Conservation (phyloP, 2,888 invertebrate genomes). For the Villa cingulata region DNA sequence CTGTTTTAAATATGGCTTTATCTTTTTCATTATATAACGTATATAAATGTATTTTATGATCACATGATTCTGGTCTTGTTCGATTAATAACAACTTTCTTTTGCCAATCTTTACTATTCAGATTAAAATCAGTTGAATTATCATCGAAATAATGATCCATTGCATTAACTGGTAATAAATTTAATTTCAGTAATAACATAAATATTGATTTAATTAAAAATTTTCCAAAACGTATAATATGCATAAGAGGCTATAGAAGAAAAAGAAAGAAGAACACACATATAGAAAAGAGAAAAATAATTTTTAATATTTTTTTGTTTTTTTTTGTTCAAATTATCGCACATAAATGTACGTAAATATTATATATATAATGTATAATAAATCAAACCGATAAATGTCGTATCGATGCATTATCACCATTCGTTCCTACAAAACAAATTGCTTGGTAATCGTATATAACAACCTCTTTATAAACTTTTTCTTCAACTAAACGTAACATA, state of each 20-base stretch:
- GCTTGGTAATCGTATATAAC: conserved; percentile 79
- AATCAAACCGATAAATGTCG: conserved; percentile 44
- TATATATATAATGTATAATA: background rate
- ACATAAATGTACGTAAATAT: background rate
- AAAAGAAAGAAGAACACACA: conserved; percentile 12
- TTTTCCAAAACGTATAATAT: conserved; percentile 41
- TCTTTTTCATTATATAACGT: conserved; percentile 39
- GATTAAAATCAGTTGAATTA: conserved; percentile 33
- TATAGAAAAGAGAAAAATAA: background rate
- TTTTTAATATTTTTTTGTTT: too few relatives aligned
- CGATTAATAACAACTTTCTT: conserved; percentile 54
- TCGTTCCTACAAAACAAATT: conserved; percentile 63
- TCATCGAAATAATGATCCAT: conserved; percentile 39
- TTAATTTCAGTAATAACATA: conserved; percentile 44
- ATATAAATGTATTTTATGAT: conserved; percentile 53
- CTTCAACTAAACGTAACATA: conserved; percentile 58
- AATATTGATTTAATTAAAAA: conserved; percentile 45
- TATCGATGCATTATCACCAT: conserved; percentile 46
- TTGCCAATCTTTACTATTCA: conserved; percentile 45
- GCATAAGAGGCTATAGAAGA: conserved; percentile 42
- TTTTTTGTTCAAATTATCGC: too few relatives aligned
- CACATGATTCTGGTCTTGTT: conserved; percentile 74
- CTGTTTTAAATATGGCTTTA: conserved; percentile 39
- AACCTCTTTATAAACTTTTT: conserved; percentile 60
- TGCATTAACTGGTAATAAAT: conserved; percentile 39